Evolutionary conservation across 2,113 vertebrate genomes (phyloP).

Genomic region (Hymenochirus boettgeri): DNA sequence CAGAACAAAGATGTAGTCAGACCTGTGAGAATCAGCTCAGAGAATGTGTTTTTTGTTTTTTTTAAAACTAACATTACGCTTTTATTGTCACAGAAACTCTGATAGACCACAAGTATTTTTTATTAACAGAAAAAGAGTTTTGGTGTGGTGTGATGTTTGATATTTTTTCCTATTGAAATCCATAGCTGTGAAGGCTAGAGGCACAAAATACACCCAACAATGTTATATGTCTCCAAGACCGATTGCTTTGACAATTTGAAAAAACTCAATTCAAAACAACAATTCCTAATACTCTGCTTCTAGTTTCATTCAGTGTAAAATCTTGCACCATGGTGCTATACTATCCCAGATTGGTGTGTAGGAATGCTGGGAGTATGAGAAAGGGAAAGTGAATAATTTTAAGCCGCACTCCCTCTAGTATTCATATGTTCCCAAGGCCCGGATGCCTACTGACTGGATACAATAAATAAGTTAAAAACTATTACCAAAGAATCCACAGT

Average conservation of each 20-base stretch:
- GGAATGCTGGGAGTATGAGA: no score
- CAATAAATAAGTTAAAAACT: no score
- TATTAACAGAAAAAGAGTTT: conserved; percentile 18
- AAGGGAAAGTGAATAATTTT: no score
- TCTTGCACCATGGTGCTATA: no score
- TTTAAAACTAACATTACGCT: conserved; percentile 33
- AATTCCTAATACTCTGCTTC: conserved; percentile 2
- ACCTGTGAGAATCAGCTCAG: conserved; percentile 14
- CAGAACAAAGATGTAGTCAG: conserved; percentile 31
- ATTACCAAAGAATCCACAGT: no score
- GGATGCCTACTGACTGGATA: no score
- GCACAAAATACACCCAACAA: conserved; percentile 28
- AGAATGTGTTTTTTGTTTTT: no score
- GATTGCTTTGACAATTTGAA: conserved; percentile 18
- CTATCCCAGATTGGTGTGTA: no score
- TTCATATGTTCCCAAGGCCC: no score
- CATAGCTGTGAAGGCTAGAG: conserved; percentile 26
- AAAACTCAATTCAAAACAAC: conserved; percentile 15
- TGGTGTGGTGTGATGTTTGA: not conserved
- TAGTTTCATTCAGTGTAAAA: no score
- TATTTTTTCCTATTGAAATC: conserved; percentile 24
- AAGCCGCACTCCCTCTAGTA: no score
- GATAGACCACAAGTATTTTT: conserved; percentile 25
- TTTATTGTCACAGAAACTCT: conserved; percentile 29
- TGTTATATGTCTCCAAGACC: conserved; percentile 14